Conservation (phyloP, 1,140 invertebrate species). For the Bombyx mori region DNA sequence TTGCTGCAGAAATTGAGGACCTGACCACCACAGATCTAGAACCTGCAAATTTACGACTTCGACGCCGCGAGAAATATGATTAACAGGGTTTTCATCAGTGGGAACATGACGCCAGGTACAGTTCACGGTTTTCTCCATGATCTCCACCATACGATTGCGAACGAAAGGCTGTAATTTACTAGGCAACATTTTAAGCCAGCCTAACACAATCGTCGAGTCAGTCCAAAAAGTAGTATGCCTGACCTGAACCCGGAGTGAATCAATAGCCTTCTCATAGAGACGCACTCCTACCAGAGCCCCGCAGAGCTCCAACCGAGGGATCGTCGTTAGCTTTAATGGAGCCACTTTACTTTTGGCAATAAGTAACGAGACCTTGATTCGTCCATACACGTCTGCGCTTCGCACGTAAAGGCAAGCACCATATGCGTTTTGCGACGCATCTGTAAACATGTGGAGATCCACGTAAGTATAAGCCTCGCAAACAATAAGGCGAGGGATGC, state of each 20-base stretch:
- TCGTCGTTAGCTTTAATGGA: constrained; percentile 15
- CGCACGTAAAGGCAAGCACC: constrained; percentile 14
- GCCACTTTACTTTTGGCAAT: constrained; percentile 16
- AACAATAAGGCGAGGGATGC: no score
- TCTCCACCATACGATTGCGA: no score
- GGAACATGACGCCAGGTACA: constrained; percentile 9
- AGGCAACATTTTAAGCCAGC: no score
- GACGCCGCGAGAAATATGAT: constrained; percentile 7
- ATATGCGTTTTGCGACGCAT: constrained; percentile 18
- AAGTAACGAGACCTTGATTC: no score
- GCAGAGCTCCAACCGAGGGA: constrained; percentile 11
- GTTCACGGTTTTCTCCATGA: constrained; percentile 6
- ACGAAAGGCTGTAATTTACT: no score
- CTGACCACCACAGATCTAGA: constrained; percentile 14
- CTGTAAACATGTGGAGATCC: constrained; percentile 10
- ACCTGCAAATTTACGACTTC: neutral
- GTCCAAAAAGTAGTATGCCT: no score
- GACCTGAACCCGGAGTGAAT: no score
- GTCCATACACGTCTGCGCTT: constrained; percentile 1
- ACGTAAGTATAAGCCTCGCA: no score
- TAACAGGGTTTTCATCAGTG: constrained; percentile 8
- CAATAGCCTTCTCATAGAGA: no score
- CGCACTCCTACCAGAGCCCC: no score
- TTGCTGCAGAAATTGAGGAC: constrained; percentile 9
- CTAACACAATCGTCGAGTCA: no score